Evolutionary conservation across 2,113 vertebrate species (phyloP), one percentile per base, ranked within the genome.

Genomic region (Vidua chalybeata): DNA sequence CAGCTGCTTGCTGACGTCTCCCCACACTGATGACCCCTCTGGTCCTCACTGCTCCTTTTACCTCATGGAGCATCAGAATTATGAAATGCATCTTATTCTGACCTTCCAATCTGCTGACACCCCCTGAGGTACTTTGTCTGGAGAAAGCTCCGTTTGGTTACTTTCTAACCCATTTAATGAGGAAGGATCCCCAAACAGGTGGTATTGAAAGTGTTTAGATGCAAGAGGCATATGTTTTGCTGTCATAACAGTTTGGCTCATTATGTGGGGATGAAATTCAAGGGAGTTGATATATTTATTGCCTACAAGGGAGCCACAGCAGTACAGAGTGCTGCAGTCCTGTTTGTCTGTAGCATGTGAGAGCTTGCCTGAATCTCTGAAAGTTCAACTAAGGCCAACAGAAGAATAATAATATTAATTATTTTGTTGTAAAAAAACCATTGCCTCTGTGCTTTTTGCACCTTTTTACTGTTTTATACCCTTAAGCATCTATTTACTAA

Each of bases 161-260:
- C 64, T 46, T 83, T 84, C 74, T 93, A 93, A 95, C 90, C 85
- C 62, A 28, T 85, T 96, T 96, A 97, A 96, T 84, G 93, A 87
- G 35, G 85, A 71, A 93, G 94, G 77, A 95, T 96, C 90, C 35
- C 87, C 72, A 63, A 96, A 84, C 89, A 97, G 97, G 96, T 96
- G 96, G 84, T 89, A 96, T 86, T 92, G 84, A 87, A 63, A 92
- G 91, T 68, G 84, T 92, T 61, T 81, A 88, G 95, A 94, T 89
- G 89, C 88, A 56, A 67, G 87, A 85, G 5, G 7, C 80, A 81
- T 90, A 66, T 90, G 91, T 95, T 94, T 96, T 17, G 5, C 94
- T 69, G 48, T 96, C 96, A 96, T 63, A 97, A 95, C 93, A 91
- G 76, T 91, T 95, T 66, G 81, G 92, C 96, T 89, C 90, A 81